These are phyloP conservation scores for Notothenia rossii DNA, from an alignment of 2,113 vertebrate genomes.

Conservation along the genomic window DNA sequence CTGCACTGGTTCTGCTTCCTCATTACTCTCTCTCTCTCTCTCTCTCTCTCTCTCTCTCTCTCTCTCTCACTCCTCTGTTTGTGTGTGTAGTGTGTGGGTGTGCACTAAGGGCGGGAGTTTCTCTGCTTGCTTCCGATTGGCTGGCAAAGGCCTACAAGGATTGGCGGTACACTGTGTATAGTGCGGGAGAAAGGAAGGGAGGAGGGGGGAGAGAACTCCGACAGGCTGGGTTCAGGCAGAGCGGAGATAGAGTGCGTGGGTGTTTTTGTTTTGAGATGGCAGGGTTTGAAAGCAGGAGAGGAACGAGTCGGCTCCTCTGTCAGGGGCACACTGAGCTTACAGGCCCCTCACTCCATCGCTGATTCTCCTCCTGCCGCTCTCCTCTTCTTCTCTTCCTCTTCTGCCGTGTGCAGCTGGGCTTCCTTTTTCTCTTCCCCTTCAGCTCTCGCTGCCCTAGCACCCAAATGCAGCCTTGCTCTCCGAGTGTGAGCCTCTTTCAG, in stretches of 20 bases:
- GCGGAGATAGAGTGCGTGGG: slow-evolving; percentile 85
- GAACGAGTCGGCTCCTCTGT: slow-evolving; percentile 72
- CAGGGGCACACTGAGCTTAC: slow-evolving; percentile 73
- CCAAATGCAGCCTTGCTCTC: slow-evolving; percentile 70
- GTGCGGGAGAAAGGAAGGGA: slow-evolving; percentile 69
- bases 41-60: too few relatives aligned
- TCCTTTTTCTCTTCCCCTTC: slow-evolving; percentile 63
- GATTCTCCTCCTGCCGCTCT: slow-evolving; percentile 59
- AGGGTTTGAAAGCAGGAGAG: slow-evolving; percentile 81
- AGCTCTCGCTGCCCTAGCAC: slow-evolving; percentile 57
- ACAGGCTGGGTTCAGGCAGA: slow-evolving; percentile 83
- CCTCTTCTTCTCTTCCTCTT: slow-evolving; percentile 51
- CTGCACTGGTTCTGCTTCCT: slow-evolving; percentile 63
- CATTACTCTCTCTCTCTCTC: slow-evolving; percentile 62
- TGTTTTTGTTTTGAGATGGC: slow-evolving; percentile 89
- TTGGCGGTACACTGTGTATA: slow-evolving; percentile 72
- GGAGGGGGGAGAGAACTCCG: slow-evolving; percentile 60
- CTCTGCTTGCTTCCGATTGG: slow-evolving; percentile 75
- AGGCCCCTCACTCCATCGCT: slow-evolving; percentile 59
- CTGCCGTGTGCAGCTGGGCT: slow-evolving; percentile 65
- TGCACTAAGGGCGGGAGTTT: slow-evolving; percentile 79
- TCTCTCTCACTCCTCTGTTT: slow-evolving; percentile 63
- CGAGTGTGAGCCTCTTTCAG: slow-evolving; percentile 69
- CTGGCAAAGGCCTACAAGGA: slow-evolving; percentile 70
- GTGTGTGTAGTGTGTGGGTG: slow-evolving; percentile 83